Evolutionary conservation across 1,140 invertebrate species (phyloP).

Genomic region (Druon quercuslanigerum): DNA sequence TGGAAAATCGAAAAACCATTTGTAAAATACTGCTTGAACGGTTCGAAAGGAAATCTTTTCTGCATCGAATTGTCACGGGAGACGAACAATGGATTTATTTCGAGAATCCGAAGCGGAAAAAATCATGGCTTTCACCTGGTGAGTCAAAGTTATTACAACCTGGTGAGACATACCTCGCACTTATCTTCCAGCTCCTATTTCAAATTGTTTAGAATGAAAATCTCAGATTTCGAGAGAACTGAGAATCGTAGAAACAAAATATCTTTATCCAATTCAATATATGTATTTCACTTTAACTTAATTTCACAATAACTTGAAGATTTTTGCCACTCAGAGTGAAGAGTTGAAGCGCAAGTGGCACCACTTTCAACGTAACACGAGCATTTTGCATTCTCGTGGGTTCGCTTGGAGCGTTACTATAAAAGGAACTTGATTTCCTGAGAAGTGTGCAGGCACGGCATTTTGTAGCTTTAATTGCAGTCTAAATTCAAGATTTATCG

Average conservation of each 20-base stretch:
- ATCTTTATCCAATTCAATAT: background rate
- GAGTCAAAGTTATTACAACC: no score
- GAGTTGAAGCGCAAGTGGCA: background rate
- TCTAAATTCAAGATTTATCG: conserved; percentile 8
- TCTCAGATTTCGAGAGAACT: background rate
- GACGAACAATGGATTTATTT: no score
- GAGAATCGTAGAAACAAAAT: background rate
- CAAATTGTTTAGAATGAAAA: background rate
- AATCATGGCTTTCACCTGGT: no score
- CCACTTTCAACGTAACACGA: no score
- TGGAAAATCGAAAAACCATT: no score
- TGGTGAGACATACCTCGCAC: no score
- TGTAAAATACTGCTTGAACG: no score
- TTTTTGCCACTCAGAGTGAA: background rate
- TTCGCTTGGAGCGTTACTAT: background rate
- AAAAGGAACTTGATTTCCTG: conserved; percentile 18
- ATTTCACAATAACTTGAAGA: conserved; percentile 1
- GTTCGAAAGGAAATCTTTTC: no score
- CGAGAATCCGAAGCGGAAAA: no score
- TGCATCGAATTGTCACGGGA: no score
- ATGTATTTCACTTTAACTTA: background rate
- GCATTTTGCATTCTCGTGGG: background rate
- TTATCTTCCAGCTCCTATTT: background rate
- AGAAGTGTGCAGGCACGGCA: background rate
- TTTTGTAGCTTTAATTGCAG: background rate